phyloP scores from a whole-genome alignment of 1,140 invertebrate genomes.

The Drosophila varians region DNA sequence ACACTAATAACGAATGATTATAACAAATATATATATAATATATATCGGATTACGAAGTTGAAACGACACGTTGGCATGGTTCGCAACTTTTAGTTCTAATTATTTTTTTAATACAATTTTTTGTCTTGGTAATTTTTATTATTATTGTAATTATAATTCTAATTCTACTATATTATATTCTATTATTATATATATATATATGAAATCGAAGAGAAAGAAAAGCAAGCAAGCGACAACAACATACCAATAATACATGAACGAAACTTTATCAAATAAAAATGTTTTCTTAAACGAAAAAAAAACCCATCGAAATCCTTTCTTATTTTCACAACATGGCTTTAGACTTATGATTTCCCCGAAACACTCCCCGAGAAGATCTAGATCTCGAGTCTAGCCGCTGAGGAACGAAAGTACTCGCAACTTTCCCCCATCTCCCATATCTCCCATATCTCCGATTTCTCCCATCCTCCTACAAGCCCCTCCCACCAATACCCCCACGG shows the following conservation, averaged over 20 bases:
- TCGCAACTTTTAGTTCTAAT: conserved; percentile 60
- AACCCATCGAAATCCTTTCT: conserved; percentile 67
- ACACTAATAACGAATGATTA: conserved; percentile 21
- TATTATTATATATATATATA: conserved; percentile 38
- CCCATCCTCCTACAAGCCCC: too few relatives aligned
- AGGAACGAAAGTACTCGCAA: conserved; percentile 72
- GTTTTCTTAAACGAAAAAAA: conserved; percentile 71
- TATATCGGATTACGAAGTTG: conserved; percentile 12
- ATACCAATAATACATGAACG: conserved; percentile 76
- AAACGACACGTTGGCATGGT: conserved; percentile 12
- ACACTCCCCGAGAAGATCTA: too few relatives aligned
- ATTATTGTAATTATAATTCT: conserved; percentile 59
- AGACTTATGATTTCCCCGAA: background rate
- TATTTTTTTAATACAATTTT: conserved; percentile 47
- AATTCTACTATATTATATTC: conserved; percentile 42
- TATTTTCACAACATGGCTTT: conserved; percentile 22
- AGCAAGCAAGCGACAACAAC: conserved; percentile 46
- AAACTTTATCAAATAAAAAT: conserved; percentile 80
- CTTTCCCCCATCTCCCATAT: conserved; percentile 8
- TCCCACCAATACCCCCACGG: background rate
- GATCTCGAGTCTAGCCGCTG: conserved; percentile 16
- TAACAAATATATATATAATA: conserved; percentile 39
- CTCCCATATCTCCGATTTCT: too few relatives aligned
- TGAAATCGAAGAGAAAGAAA: conserved; percentile 15
- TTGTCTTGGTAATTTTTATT: conserved; percentile 63